Conservation (phyloP, 2,797 vertebrate genomes). For the Intellagama lesueurii region DNA sequence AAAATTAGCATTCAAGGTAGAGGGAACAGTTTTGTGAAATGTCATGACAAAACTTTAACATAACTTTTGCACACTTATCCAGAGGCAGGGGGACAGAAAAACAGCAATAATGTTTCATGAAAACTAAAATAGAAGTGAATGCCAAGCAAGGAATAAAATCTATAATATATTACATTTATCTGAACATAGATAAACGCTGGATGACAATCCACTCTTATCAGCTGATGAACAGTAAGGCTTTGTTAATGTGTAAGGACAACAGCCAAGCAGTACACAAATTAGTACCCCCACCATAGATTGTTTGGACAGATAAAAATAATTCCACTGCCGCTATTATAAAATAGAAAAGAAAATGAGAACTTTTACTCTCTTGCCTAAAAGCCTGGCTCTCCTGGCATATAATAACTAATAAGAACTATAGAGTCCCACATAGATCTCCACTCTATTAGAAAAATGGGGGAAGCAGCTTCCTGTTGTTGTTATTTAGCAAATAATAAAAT, state of each 20-base stretch:
- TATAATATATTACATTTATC: slow-evolving; percentile 57
- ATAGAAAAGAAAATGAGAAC: not conserved
- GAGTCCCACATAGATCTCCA: slow-evolving; percentile 3
- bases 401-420: not conserved
- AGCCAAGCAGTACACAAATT: slow-evolving; percentile 27
- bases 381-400: not conserved
- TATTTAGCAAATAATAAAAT: not conserved
- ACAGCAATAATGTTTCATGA: slow-evolving; percentile 40
- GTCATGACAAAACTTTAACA: slow-evolving; percentile 1
- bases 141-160: slow-evolving; percentile 55
- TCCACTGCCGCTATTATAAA: not conserved
- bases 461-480: not conserved
- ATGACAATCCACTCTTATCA: slow-evolving; percentile 55
- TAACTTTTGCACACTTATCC: slow-evolving; percentile 8
- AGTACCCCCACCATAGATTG: not conserved
- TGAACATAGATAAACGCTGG: slow-evolving; percentile 34
- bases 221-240: slow-evolving; percentile 22
- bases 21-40: not conserved
- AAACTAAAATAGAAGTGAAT: slow-evolving; percentile 54
- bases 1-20: not conserved
- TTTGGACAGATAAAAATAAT: slow-evolving; percentile 18
- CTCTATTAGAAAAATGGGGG: not conserved
- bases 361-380: not conserved
- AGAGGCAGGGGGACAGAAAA: not conserved
- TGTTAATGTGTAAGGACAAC: slow-evolving; percentile 41